Evolutionary conservation across 2,797 vertebrate genomes (phyloP), one percentile per base, ranked within the genome.

Genomic region (Dendrocincla tyrannina): DNA sequence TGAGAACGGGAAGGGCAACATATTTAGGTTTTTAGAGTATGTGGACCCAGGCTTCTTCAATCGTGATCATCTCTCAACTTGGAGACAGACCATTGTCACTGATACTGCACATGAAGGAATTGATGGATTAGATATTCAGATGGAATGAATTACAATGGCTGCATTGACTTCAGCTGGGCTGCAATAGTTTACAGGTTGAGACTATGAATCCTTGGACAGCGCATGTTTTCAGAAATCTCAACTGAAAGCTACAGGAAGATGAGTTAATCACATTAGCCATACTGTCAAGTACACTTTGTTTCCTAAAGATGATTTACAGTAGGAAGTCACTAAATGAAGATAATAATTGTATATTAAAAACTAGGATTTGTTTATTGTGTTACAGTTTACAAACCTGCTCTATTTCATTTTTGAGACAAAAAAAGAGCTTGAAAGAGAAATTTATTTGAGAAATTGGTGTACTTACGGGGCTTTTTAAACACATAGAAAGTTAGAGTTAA

Each of bases 251-350:
- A 1, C n/a, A 66, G 44, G 52, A 92, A 69, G 52, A 82, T 69
- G 42, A 95, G 37, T 90, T 76, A 74, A 90, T 93, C 86, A 24
- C 82, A 89, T 70, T 53, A 90, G 46, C 86, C 77, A 85, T 49
- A 41, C 86, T 44, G 85, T 91, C 80, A 85, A 35, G 75, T 93
- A 70, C 88, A 88, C 70, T 90, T 74, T 85, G 69, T 75, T 94
- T 95, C 75, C 76, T 96, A 56, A 96, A 84, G 32, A 30, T 93
- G 80, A 96, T 85, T 96, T 96, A 95, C 88, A 92, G 68, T 95
- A 85, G 50, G 77, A 95, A 81, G 67, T n/a, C 78, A 67, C 60
- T 78, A 82, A 96, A 92, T 92, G 42, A 96, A 83, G 95, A 87
- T 60, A 91, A 52, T 94, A 93, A 80, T 59, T 92, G 60, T 94